These are phyloP conservation scores for Urocyon cinereoargenteus DNA, from an alignment of 2,797 vertebrate species.

Conservation along the genomic window DNA sequence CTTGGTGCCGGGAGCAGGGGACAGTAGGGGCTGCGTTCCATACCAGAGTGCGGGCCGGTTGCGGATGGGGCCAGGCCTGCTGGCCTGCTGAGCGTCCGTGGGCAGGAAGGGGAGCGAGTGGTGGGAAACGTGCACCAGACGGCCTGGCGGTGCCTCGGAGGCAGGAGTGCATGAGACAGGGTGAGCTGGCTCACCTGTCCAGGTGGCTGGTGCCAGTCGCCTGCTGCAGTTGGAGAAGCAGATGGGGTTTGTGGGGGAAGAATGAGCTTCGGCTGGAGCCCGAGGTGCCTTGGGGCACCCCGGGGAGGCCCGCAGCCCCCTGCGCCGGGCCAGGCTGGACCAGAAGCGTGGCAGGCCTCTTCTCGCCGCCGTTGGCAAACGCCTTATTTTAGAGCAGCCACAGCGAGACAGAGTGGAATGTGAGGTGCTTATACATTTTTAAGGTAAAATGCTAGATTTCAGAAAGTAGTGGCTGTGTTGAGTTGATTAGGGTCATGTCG, in stretches of 20 bases:
- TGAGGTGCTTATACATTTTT: neutral
- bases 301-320: neutral
- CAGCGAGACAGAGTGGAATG: neutral
- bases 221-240: neutral
- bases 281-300: neutral
- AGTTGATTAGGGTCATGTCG: neutral
- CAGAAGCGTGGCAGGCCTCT: neutral
- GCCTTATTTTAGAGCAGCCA: neutral
- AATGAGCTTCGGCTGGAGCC: neutral
- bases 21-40: neutral
- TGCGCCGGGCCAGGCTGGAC: accelerated
- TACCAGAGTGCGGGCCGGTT: neutral
- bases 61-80: neutral
- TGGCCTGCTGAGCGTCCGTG: no score
- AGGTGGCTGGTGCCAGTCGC: neutral
- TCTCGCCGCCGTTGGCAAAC: neutral
- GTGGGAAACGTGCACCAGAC: neutral
- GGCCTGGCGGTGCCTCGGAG: neutral
- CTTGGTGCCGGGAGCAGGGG: neutral
- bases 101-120: neutral
- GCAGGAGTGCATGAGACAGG: neutral
- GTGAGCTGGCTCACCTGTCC: neutral
- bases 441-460: neutral
- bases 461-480: no score
- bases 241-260: neutral